Conservation (phyloP, 2,113 vertebrate species). For the Seriola dumerili region DNA sequence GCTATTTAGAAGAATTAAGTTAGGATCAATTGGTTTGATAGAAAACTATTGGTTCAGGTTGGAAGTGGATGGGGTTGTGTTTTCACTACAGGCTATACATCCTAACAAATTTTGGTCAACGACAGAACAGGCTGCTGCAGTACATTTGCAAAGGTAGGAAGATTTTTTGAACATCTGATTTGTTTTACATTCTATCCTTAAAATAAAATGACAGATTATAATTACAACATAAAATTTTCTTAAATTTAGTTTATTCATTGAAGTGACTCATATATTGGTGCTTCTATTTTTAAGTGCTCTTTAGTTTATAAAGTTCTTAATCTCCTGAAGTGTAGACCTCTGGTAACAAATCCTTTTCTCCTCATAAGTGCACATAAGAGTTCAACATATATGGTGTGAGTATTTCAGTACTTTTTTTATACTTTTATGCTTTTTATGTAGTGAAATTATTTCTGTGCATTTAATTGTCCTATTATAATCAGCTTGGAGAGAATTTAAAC, state of each 20-base stretch:
- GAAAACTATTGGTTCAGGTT: conserved; percentile 21
- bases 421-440: neutral
- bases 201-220: too few relatives aligned
- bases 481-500: neutral
- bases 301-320: too few relatives aligned
- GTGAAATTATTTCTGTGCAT: neutral
- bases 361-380: too few relatives aligned
- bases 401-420: neutral
- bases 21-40: conserved; percentile 30
- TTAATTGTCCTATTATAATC: neutral
- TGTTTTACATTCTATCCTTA: too few relatives aligned
- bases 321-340: too few relatives aligned
- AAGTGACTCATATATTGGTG: neutral
- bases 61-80: neutral
- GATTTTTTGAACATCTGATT: neutral
- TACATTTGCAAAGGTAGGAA: neutral
- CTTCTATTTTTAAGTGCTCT: neutral
- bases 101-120: neutral
- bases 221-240: neutral
- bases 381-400: neutral
- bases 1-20: conserved; percentile 42
- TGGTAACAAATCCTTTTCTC: too few relatives aligned
- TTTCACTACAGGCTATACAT: conserved; percentile 11
- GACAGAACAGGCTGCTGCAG: neutral
- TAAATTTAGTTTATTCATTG: neutral